phyloP scores from a whole-genome alignment of 2,888 invertebrate genomes.

The Drosophila flavopinicola region DNA sequence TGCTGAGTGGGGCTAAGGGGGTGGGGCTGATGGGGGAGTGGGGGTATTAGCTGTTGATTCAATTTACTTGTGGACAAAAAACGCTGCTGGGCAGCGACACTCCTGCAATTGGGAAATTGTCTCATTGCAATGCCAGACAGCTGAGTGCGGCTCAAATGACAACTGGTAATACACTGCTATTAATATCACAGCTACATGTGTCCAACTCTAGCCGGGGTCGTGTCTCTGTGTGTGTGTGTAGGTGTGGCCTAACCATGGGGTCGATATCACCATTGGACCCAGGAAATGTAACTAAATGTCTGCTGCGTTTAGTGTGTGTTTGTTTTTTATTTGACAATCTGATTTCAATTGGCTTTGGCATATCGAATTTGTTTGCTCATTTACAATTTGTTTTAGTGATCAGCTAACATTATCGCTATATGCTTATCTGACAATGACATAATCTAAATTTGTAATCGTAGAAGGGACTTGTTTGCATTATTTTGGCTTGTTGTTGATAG shows the following conservation, averaged over 20 bases:
- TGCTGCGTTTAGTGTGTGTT: constrained; percentile 8
- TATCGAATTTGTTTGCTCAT: constrained; percentile 2
- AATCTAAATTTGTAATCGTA: no score
- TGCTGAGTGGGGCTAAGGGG: no score
- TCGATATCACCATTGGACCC: constrained; percentile 7
- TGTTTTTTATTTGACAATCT: constrained; percentile 5
- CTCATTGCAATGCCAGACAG: constrained; percentile 70
- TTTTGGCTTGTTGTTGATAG: no score
- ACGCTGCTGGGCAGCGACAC: constrained; percentile 47
- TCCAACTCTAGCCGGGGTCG: constrained; percentile 28
- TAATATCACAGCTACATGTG: constrained; percentile 64
- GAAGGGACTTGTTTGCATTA: no score
- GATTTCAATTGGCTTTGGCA: constrained; percentile 6
- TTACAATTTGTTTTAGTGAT: constrained; percentile 10
- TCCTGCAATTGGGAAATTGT: constrained; percentile 72
- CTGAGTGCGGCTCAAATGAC: constrained; percentile 72
- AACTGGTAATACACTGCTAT: constrained; percentile 74
- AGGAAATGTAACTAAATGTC: constrained; percentile 29
- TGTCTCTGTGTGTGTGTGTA: constrained; percentile 8
- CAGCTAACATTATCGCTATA: constrained; percentile 12
- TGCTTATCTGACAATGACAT: no score
- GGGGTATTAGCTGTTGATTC: constrained; percentile 56
- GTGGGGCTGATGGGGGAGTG: neutral
- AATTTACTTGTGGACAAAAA: constrained; percentile 52
- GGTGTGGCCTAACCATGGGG: constrained; percentile 35